Base-by-base conservation (phyloP, 1,140 invertebrate genomes). In the Chelonus insularis region DNA sequence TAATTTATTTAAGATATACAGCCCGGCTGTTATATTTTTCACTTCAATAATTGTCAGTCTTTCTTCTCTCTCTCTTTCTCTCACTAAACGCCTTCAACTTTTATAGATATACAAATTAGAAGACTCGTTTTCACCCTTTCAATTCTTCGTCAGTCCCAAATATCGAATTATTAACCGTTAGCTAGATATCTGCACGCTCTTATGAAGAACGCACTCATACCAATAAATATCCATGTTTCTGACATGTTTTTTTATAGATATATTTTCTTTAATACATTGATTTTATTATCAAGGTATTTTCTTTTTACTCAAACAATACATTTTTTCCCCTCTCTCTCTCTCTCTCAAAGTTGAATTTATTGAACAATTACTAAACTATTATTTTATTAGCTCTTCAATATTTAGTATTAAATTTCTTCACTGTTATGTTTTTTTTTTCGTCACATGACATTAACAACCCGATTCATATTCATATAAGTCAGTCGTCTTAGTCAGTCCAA, bases 371-470 rank as follows among this genome's bases (percentile, higher is more conserved):
- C n/a, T n/a, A n/a, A n/a, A n/a, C n/a, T n/a, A n/a, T n/a, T n/a
- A n/a, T n/a, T n/a, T n/a, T n/a, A n/a, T n/a, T n/a, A n/a, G n/a
- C n/a, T n/a, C n/a, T n/a, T n/a, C n/a, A n/a, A n/a, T n/a, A n/a
- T n/a, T n/a, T n/a, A n/a, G n/a, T n/a, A n/a, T n/a, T n/a, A n/a
- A n/a, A 29, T 29, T 29, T 29, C 7, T 29, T 29, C 25, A 29
- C 25, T 29, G 7, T 29, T 29, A 29, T 29, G n/a, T 29, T 29
- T 29, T 29, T 29, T 29, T 29, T 7, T 7, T 3, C 23, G 74
- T 75, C 73, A 76, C 68, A 76, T 75, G 73, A 76, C 69, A 16
- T 16, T 8, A 7, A 55, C 11, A 6, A 3, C 16, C n/a, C 34
- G 34, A n/a, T 25, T 11, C 1, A 55, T 37, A n/a, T 36, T 16